Conservation (phyloP, 2,113 vertebrate genomes). For the Pardalotus punctatus region DNA sequence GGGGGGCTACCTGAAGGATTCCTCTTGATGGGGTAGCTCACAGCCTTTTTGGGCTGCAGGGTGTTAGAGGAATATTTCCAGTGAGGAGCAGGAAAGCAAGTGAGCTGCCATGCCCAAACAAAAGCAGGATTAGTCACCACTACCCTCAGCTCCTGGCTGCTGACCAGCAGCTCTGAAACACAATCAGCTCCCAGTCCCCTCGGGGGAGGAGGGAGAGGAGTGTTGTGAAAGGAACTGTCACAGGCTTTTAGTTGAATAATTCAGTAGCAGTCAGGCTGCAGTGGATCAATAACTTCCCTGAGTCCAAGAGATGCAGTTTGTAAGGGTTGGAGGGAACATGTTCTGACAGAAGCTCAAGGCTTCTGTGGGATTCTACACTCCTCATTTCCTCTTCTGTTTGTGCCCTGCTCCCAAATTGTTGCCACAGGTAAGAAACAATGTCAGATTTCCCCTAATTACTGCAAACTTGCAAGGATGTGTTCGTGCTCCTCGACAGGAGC, state of each 20-base stretch:
- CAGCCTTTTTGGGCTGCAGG: not conserved
- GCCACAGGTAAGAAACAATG: not conserved
- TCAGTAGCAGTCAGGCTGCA: not conserved
- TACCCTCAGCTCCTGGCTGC: not conserved
- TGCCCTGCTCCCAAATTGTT: not conserved
- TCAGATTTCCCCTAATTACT: not conserved
- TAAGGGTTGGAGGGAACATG: not conserved
- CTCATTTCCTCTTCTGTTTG: not conserved
- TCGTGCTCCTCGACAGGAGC: accelerated
- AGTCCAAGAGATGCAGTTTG: not conserved
- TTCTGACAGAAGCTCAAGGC: not conserved
- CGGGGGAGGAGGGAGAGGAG: not conserved
- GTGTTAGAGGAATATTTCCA: not conserved
- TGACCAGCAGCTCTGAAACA: not conserved
- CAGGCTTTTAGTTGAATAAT: slow-evolving; percentile 18
- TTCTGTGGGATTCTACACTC: not conserved
- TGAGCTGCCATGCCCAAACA: not conserved
- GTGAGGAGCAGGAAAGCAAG: not conserved
- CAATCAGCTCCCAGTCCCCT: slow-evolving; percentile 1
- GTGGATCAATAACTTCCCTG: not conserved
- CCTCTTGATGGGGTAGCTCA: not conserved
- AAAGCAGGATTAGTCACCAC: not conserved
- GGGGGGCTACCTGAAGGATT: not conserved
- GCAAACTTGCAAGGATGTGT: not conserved
- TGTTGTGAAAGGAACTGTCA: not conserved